Percentiles rank a stretch among this genome's conserved stretches.
Conservation (phyloP, 2,888 invertebrate species). For the Quadriops clusia region DNA sequence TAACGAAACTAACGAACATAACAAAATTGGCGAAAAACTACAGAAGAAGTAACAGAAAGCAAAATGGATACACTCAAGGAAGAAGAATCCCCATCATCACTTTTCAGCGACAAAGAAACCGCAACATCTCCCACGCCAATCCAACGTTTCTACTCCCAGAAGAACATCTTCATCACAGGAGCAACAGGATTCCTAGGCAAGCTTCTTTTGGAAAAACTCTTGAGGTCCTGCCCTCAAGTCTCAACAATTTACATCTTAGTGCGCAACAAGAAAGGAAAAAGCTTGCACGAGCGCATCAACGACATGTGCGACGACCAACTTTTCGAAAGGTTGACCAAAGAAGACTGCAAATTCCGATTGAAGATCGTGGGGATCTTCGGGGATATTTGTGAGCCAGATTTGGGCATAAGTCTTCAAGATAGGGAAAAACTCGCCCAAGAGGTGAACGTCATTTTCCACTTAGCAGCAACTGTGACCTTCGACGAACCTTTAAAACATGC, state of each 20-base stretch:
- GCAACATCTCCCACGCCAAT: slow-evolving; percentile 21
- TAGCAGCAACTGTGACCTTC: slow-evolving; percentile 51
- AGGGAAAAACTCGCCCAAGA: slow-evolving; percentile 39
- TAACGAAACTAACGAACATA: too few relatives aligned
- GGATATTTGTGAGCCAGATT: slow-evolving; percentile 47
- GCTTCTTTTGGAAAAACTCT: slow-evolving; percentile 47
- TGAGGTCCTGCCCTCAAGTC: slow-evolving; percentile 44
- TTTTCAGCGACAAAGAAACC: slow-evolving; percentile 7
- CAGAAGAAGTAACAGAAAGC: too few relatives aligned
- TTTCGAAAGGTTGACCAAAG: slow-evolving; percentile 42
- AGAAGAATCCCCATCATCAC: too few relatives aligned
- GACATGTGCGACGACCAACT: slow-evolving; percentile 57
- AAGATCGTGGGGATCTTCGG: slow-evolving; percentile 44
- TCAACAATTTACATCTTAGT: slow-evolving; percentile 44
- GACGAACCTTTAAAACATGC: slow-evolving; percentile 64
- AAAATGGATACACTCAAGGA: too few relatives aligned
- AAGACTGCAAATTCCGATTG: slow-evolving; percentile 50
- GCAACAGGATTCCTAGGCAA: slow-evolving; percentile 46
- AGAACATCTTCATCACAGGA: slow-evolving; percentile 34
- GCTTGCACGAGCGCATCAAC: slow-evolving; percentile 51
- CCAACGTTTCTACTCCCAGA: slow-evolving; percentile 30
- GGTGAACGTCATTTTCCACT: slow-evolving; percentile 43
- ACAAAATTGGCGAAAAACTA: too few relatives aligned
- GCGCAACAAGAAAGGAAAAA: slow-evolving; percentile 48
- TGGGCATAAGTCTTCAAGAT: slow-evolving; percentile 48